Conservation (phyloP, 1,140 invertebrate genomes). For the Lasaia peninsularis region DNA sequence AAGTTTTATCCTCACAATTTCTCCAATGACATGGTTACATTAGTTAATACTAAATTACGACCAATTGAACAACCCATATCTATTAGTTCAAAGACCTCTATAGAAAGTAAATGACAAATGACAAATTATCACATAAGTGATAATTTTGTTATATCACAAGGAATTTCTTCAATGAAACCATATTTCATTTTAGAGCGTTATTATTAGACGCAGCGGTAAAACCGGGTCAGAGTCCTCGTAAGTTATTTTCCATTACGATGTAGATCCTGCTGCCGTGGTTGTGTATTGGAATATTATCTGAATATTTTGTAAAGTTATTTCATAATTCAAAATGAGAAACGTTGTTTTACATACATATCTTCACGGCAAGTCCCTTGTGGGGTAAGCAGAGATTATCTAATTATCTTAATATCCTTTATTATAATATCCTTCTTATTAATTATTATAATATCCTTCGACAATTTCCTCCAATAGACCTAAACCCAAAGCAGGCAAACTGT, state of each 20-base stretch:
- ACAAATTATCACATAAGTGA: background rate
- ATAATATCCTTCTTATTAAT: too few species aligned
- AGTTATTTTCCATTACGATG: constrained; percentile 6
- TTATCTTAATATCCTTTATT: too few species aligned
- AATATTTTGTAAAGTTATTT: background rate
- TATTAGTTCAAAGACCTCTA: background rate
- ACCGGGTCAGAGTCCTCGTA: constrained; percentile 10
- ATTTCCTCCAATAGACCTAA: too few species aligned
- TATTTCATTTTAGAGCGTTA: constrained; percentile 6
- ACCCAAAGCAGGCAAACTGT: too few species aligned
- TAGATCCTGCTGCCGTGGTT: constrained; percentile 3
- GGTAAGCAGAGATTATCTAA: too few species aligned
- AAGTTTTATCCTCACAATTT: background rate
- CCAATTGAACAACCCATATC: background rate
- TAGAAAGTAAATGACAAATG: background rate
- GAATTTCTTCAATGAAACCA: background rate
- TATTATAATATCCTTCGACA: too few species aligned
- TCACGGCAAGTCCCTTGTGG: too few species aligned
- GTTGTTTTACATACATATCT: too few species aligned
- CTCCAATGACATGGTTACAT: background rate
- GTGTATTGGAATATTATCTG: constrained; percentile 2
- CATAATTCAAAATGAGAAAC: too few species aligned
- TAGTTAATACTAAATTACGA: background rate
- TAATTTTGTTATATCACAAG: background rate
- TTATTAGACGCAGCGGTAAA: constrained; percentile 11